Evolutionary conservation across 2,888 invertebrate species (phyloP).

Genomic region (Reticulitermes lucifugus): DNA sequence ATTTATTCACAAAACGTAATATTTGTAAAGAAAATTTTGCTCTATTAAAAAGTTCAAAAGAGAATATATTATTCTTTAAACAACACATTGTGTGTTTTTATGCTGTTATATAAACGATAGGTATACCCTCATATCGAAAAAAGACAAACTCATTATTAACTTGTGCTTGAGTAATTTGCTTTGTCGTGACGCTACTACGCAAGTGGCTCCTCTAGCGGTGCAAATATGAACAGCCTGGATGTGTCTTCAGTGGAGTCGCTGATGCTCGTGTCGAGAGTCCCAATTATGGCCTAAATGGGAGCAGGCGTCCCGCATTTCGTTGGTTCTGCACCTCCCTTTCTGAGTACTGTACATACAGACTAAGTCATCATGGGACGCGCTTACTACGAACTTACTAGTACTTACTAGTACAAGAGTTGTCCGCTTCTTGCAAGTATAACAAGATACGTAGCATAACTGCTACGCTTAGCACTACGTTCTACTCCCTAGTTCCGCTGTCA

Average conservation of each 20-base stretch:
- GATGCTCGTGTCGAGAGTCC: slow-evolving; percentile 32
- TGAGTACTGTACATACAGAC: neutral
- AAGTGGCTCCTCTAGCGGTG: slow-evolving; percentile 29
- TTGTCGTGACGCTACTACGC: slow-evolving; percentile 21
- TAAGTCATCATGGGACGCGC: too few relatives aligned
- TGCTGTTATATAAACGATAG: neutral
- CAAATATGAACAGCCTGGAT: slow-evolving; percentile 1
- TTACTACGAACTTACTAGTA: too few relatives aligned
- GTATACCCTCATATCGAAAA: slow-evolving; percentile 15
- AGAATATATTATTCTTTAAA: too few relatives aligned
- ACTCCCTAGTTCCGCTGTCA: too few relatives aligned
- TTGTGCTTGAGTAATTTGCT: slow-evolving; percentile 31
- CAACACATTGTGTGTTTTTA: neutral
- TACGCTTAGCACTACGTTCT: too few relatives aligned
- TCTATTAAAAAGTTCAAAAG: too few relatives aligned
- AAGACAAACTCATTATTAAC: slow-evolving; percentile 23
- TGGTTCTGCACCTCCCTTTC: slow-evolving; percentile 1
- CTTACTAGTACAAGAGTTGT: too few relatives aligned
- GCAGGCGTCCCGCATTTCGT: slow-evolving; percentile 32
- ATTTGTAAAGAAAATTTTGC: too few relatives aligned
- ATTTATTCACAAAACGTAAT: too few relatives aligned
- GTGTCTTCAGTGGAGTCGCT: neutral
- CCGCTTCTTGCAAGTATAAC: too few relatives aligned
- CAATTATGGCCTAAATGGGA: slow-evolving; percentile 39
- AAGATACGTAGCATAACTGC: too few relatives aligned